phyloP scores from a whole-genome alignment of 2,113 vertebrate genomes.

The Nanger granti region DNA sequence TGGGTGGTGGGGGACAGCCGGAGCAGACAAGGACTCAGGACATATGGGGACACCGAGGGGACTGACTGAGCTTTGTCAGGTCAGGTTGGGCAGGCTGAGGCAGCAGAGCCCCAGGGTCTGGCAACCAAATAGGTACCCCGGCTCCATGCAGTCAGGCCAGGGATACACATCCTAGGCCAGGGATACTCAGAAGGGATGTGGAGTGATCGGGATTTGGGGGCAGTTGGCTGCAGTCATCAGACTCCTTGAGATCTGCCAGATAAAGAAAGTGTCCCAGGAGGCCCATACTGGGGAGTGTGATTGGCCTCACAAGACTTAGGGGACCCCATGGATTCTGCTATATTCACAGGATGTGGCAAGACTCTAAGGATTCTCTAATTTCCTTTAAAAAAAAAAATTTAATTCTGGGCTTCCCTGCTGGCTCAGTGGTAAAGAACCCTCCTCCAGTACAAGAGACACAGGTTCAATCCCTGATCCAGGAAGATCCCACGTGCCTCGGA shows the following conservation, averaged over 20 bases:
- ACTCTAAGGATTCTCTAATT: background rate
- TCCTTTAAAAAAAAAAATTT: background rate
- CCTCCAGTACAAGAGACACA: background rate
- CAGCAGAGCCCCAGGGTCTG: background rate
- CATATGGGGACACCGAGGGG: background rate
- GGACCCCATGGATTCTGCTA: background rate
- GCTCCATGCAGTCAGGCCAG: background rate
- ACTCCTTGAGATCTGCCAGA: background rate
- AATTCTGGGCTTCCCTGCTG: background rate
- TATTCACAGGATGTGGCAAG: background rate
- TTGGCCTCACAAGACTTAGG: background rate
- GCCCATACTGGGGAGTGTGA: background rate
- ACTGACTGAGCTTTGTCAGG: background rate
- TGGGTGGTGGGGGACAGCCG: background rate
- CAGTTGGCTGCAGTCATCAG: background rate
- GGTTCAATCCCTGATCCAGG: background rate
- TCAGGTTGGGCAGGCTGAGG: background rate
- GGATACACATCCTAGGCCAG: background rate
- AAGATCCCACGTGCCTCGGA: background rate
- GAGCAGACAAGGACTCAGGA: background rate
- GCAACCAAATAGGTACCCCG: background rate
- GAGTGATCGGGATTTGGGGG: background rate
- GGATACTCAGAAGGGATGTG: background rate
- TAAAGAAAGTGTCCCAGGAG: background rate
- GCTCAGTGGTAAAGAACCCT: background rate